Base-by-base conservation (phyloP, 2,113 vertebrate genomes). In the Equus przewalskii region DNA sequence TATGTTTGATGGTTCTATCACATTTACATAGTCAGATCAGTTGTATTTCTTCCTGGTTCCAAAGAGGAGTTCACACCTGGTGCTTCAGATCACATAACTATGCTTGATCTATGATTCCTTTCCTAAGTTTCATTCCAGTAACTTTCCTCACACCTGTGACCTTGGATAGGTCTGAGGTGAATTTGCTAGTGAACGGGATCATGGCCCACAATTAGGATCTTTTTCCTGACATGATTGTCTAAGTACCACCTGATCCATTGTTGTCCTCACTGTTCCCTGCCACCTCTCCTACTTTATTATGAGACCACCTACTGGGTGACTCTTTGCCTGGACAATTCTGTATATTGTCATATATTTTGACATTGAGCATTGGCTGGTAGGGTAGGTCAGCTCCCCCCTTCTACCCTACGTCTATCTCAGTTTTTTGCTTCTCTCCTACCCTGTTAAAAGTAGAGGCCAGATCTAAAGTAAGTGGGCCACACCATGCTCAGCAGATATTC, bases 21-120 rank as follows among this genome's bases (percentile, higher is more conserved):
- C 33, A 2, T 95, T 67, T 49, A 4, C 19, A 72, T 41, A 85
- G n/a, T 69, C 24, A 81, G 16, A 56, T 49, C 7, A 18, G 15
- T n/a, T 82, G 6, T 65, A 62, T 94, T 92, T 92, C 44, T 89
- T 76, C 15, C 73, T 82, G 21, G 67, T 62, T 94, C 56, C 49
- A 60, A 41, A 70, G 7, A 75, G 13, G 4, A 81, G 26, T 51
- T 82, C 21, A 86, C 1, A 51, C 6, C 24, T 51, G 30, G 44
- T 67, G 14, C 7, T 73, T 82, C 41, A 87, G 21, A 82, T 70
- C 19, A 84, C 3, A 44, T 46, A 79, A 49, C 7, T 78, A 58
- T 33, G 24, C 44, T 64, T 92, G 30, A 60, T 51, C 28, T 86
- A 30, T 62, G 41, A 14, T 79, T 82, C n/a, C 14, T 92, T 82